A percentile compares a stretch with the other conserved stretches of the same genome.
phyloP scores from a whole-genome alignment of 2,888 invertebrate species.

The Lasioglossum malachurum region DNA sequence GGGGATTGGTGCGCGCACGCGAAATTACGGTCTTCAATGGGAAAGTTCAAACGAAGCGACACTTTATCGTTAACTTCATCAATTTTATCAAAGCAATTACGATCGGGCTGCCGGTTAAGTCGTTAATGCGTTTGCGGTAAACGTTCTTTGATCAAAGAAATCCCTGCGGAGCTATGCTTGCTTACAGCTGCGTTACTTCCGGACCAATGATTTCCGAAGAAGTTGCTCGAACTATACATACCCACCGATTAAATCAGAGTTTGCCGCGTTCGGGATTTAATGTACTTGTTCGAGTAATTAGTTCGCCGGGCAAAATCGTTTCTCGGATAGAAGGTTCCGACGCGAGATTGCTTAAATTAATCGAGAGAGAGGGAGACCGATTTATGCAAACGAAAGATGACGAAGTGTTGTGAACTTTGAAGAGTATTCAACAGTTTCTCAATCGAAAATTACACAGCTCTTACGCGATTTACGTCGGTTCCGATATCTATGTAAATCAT shows the following conservation, averaged over 20 bases:
- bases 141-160: slow-evolving; percentile 7
- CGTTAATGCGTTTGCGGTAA: neutral
- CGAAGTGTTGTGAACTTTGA: too few relatives aligned
- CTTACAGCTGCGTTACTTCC: neutral
- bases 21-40: neutral
- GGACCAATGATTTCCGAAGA: neutral
- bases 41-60: slow-evolving; percentile 3
- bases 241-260: neutral
- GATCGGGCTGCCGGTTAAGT: slow-evolving; percentile 12
- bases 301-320: too few relatives aligned
- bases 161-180: neutral
- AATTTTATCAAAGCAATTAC: slow-evolving; percentile 3
- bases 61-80: slow-evolving; percentile 15
- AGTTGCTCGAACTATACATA: neutral
- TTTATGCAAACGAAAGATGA: too few relatives aligned
- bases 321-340: neutral
- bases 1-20: neutral
- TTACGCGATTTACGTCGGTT: neutral
- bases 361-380: too few relatives aligned
- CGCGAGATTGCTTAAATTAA: too few relatives aligned
- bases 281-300: neutral
- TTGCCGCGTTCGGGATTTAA: neutral
- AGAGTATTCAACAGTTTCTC: too few relatives aligned
- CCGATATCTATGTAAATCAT: neutral
- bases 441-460: too few relatives aligned